A percentile compares a stretch with the other conserved stretches of the same genome.
Conservation (phyloP, 2,113 vertebrate species). For the Rissa tridactyla region DNA sequence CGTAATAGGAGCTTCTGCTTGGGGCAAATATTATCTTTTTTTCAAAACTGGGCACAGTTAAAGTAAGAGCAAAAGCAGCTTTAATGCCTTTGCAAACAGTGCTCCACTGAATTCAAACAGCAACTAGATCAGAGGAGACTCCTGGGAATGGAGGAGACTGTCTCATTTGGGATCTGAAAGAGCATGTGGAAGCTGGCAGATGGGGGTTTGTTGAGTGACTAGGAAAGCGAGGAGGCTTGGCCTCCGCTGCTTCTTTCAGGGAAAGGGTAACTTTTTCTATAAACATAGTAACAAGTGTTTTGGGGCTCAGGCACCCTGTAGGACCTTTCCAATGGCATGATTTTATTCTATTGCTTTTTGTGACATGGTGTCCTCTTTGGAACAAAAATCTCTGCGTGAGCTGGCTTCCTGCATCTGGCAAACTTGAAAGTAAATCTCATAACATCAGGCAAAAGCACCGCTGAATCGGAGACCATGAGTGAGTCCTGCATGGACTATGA, state of each 20-base stretch:
- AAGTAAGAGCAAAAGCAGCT: not conserved
- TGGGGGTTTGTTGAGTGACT: not conserved
- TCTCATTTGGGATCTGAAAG: not conserved
- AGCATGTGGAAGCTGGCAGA: not conserved
- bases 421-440: not conserved
- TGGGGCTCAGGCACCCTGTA: not conserved
- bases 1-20: not conserved
- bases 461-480: not conserved
- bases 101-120: not conserved
- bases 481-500: not conserved
- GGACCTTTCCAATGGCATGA: not conserved
- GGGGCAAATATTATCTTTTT: not conserved
- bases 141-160: not conserved
- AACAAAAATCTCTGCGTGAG: not conserved
- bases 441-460: not conserved
- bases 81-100: not conserved
- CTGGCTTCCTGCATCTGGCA: not conserved
- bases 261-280: not conserved
- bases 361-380: not conserved
- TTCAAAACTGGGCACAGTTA: not conserved
- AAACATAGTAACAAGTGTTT: no score
- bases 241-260: not conserved
- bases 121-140: not conserved
- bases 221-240: not conserved
- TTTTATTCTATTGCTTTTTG: not conserved